These are phyloP conservation scores for Thaumetopoea pityocampa DNA, from an alignment of 1,140 invertebrate genomes.

Conservation along the genomic window DNA sequence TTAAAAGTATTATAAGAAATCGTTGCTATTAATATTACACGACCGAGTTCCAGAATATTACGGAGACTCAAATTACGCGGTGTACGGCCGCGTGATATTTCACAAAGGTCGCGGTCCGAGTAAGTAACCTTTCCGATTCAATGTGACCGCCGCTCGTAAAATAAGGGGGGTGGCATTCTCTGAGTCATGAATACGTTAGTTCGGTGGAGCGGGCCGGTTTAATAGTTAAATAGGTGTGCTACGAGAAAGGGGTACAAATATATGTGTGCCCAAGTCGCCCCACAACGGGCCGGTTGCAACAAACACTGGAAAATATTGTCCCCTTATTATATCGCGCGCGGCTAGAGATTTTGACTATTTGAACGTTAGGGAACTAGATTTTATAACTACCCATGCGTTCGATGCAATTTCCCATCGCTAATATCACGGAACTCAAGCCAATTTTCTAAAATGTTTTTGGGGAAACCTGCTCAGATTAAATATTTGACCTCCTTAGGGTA, in stretches of 20 bases:
- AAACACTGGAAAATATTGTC: constrained; percentile 15
- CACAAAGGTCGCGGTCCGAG: constrained; percentile 36
- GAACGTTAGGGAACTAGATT: no score
- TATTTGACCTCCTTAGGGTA: no score
- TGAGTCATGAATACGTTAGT: constrained; percentile 66
- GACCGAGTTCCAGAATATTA: no score
- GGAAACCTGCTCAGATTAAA: no score
- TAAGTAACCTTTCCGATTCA: constrained; percentile 55
- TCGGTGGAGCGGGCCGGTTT: constrained; percentile 43
- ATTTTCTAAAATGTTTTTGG: no score
- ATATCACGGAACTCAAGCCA: no score
- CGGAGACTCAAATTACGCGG: constrained; percentile 48
- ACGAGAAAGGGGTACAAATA: constrained; percentile 27
- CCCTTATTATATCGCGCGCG: neutral
- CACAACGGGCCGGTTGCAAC: neutral
- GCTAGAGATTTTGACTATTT: no score
- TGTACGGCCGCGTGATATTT: constrained; percentile 50
- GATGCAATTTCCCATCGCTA: no score
- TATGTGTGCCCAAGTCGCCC: constrained; percentile 24
- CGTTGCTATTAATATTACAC: no score
- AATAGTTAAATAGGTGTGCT: constrained; percentile 64
- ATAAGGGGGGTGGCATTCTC: constrained; percentile 46
- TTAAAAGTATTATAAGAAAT: no score
- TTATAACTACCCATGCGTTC: no score
- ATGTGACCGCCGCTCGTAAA: constrained; percentile 56